Evolutionary conservation across 2,797 vertebrate species (phyloP).

Genomic region (Argentina silus): DNA sequence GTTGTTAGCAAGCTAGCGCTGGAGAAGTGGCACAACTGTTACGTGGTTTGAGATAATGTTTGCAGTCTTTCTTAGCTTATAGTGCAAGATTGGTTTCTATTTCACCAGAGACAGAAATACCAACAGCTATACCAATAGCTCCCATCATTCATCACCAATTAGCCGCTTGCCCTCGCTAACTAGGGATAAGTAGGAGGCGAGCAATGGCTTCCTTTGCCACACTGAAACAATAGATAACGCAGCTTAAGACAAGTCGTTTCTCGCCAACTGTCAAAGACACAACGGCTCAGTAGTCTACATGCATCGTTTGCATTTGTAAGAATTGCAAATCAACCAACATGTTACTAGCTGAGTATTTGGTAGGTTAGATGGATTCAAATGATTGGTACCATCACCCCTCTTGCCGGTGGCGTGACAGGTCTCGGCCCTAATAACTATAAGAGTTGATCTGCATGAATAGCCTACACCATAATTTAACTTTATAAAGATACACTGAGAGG

Average conservation of each 20-base stretch:
- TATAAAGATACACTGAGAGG: not conserved
- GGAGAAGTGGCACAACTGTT: too few relatives aligned
- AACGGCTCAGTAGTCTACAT: constrained; percentile 3
- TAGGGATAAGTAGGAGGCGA: constrained; percentile 1
- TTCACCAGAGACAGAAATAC: too few relatives aligned
- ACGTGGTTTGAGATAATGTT: too few relatives aligned
- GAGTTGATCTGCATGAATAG: too few relatives aligned
- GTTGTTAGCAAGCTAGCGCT: too few relatives aligned
- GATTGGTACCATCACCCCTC: too few relatives aligned
- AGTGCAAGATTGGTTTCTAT: too few relatives aligned
- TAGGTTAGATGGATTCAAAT: not conserved
- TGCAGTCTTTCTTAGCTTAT: too few relatives aligned
- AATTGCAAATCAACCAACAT: not conserved
- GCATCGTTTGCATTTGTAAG: not conserved
- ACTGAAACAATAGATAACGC: constrained; percentile 55
- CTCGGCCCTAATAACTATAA: too few relatives aligned
- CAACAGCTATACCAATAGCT: not conserved
- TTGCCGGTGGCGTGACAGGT: too few relatives aligned
- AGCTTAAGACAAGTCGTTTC: constrained; percentile 31
- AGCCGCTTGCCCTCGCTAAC: not conserved
- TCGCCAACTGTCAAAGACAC: constrained; percentile 28
- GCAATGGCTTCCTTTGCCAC: constrained; percentile 38
- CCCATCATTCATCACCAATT: not conserved
- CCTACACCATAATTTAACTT: not conserved
- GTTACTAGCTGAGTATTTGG: not conserved